phyloP scores from a whole-genome alignment of 2,888 invertebrate genomes.

The Eupithecia tripunctaria region DNA sequence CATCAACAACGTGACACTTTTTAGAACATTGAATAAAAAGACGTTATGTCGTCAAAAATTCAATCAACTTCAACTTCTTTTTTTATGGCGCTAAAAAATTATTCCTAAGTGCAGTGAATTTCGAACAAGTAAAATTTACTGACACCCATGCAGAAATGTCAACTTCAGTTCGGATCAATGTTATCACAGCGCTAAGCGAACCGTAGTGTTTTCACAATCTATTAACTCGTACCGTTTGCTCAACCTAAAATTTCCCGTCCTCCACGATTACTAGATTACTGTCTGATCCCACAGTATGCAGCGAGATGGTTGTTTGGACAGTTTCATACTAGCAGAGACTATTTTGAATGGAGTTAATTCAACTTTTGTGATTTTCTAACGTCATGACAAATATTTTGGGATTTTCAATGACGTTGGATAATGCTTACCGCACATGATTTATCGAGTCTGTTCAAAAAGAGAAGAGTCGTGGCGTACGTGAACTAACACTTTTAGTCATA shows the following conservation, averaged over 20 bases:
- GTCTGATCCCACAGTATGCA: slow-evolving; percentile 18
- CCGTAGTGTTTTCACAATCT: slow-evolving; percentile 8
- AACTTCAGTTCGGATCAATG: not conserved
- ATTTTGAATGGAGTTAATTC: not conserved
- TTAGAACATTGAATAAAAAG: too few relatives aligned
- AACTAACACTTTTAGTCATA: too few relatives aligned
- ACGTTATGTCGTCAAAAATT: too few relatives aligned
- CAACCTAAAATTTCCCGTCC: slow-evolving; percentile 13
- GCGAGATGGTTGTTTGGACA: slow-evolving; percentile 8
- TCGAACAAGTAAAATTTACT: not conserved
- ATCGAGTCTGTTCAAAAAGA: too few relatives aligned
- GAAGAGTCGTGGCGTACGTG: too few relatives aligned
- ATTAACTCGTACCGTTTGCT: slow-evolving; percentile 15
- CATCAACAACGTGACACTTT: too few relatives aligned
- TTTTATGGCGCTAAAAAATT: too few relatives aligned
- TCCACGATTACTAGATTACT: slow-evolving; percentile 15
- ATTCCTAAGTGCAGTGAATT: too few relatives aligned
- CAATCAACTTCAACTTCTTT: too few relatives aligned
- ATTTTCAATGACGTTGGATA: not conserved
- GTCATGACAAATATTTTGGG: not conserved
- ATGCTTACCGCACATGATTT: not conserved
- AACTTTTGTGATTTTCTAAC: not conserved
- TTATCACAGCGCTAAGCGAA: not conserved
- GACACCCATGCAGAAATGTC: not conserved
- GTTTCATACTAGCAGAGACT: not conserved